phyloP scores from a whole-genome alignment of 2,797 vertebrate species.

The Numenius phaeopus region DNA sequence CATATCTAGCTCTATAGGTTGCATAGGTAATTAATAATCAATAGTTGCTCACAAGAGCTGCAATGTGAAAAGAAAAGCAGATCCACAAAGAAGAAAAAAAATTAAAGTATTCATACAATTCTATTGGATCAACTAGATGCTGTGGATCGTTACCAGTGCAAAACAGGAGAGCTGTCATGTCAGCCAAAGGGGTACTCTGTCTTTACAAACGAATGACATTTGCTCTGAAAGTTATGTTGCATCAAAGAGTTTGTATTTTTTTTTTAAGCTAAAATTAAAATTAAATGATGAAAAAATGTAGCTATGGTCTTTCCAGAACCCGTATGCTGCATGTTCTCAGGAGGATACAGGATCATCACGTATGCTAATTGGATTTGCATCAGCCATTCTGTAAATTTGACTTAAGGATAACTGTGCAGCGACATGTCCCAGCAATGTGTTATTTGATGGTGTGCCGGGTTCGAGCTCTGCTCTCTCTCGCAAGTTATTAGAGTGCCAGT shows the following conservation, averaged over 20 bases:
- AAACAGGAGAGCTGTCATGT: fast-evolving
- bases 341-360: too few relatives aligned
- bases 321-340: background rate
- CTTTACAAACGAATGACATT: background rate
- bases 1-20: background rate
- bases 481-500: background rate
- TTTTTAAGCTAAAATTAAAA: background rate
- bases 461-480: background rate
- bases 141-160: background rate
- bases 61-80: background rate
- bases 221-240: background rate
- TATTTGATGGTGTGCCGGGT: fast-evolving
- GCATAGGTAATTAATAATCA: background rate
- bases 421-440: fast-evolving
- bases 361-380: background rate
- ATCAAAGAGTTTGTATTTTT: too few relatives aligned
- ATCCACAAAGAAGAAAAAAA: background rate
- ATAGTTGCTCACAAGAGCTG: background rate
- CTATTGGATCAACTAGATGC: background rate
- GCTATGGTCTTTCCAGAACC: background rate
- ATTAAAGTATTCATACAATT: background rate
- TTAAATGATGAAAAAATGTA: background rate
- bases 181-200: background rate
- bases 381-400: background rate
- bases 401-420: background rate